Evolutionary conservation across 2,113 vertebrate genomes (phyloP).

Genomic region (Ailuropoda melanoleuca): DNA sequence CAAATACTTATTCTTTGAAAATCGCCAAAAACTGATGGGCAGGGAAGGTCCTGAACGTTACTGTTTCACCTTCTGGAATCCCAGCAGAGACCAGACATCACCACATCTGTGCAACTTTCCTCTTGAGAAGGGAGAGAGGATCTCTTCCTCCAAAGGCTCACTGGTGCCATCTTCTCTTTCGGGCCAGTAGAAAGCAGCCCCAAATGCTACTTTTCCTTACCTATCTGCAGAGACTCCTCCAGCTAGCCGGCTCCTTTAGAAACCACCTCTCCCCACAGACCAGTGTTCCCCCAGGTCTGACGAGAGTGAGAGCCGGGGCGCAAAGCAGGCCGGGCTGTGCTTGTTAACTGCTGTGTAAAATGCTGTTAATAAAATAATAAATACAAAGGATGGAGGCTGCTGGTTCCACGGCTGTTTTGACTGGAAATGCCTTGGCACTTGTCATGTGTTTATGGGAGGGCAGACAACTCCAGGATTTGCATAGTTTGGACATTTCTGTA

Average conservation of each 20-base stretch:
- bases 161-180: constrained; percentile 3
- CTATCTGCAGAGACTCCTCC: constrained; percentile 9
- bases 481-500: constrained; percentile 73
- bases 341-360: constrained; percentile 77
- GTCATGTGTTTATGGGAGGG: constrained; percentile 76
- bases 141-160: background rate
- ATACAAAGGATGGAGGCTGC: constrained; percentile 74
- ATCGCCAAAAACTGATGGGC: constrained; percentile 1
- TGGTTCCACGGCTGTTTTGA: constrained; percentile 75
- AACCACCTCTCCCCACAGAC: background rate
- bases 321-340: constrained; percentile 59
- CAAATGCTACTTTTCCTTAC: background rate
- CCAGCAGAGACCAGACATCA: background rate
- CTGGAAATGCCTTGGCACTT: constrained; percentile 77
- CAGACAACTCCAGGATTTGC: constrained; percentile 72
- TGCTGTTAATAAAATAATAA: constrained; percentile 80
- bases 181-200: constrained; percentile 17
- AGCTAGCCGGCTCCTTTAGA: background rate
- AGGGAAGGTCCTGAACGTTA: background rate
- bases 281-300: constrained; percentile 2
- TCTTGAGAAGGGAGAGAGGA: background rate
- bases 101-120: background rate
- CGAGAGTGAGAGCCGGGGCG: background rate
- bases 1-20: constrained; percentile 65
- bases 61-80: background rate